Evolutionary conservation across 2,888 invertebrate genomes (phyloP), one percentile per base, ranked within the genome.

Genomic region (Melolontha melolontha): DNA sequence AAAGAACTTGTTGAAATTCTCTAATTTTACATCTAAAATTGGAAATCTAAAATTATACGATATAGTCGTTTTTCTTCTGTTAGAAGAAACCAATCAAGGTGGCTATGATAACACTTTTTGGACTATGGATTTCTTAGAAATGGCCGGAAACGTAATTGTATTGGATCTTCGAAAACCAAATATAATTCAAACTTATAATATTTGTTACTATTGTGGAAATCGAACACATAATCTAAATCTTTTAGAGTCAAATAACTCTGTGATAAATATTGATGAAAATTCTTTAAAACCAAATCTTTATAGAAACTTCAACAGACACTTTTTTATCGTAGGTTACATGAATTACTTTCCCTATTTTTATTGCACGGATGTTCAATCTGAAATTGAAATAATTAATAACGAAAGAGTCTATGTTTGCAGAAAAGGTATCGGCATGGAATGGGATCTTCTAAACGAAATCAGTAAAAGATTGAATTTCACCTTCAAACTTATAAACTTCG

Each of bases 71-170:
- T 64, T 64, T 39, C 27, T 64, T 2, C 12, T 41, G 5, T 27
- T 41, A n/a, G 14, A 14, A 2, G 22, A 12, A 11, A 51, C n/a
- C 1, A 11, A 51, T 22, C 12, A 22, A 22, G 12, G 5, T 6
- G 1, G 1, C 6, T 8, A 10, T 34, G 1, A 34, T 34, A 6
- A 34, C n/a, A 6, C 42, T 17, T 70, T 70, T 64, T 73, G 71
- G 71, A 40, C 42, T 27, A 57, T 71, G 67, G 10, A 67, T 7
- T 55, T 64, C 16, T 34, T 74, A 14, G 68, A 71, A 62, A 68
- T 70, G 63, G 72, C 72, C 14, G 75, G 75, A 63, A 74, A 74
- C 42, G 71, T 75, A 5, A n/a, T 75, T 10, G 51, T 75, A 22
- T 8, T 72, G 22, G 63, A 72, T 55, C 42, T 71, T 47, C 34